Conservation (phyloP, 2,888 invertebrate genomes). For the Eupithecia abbreviata region DNA sequence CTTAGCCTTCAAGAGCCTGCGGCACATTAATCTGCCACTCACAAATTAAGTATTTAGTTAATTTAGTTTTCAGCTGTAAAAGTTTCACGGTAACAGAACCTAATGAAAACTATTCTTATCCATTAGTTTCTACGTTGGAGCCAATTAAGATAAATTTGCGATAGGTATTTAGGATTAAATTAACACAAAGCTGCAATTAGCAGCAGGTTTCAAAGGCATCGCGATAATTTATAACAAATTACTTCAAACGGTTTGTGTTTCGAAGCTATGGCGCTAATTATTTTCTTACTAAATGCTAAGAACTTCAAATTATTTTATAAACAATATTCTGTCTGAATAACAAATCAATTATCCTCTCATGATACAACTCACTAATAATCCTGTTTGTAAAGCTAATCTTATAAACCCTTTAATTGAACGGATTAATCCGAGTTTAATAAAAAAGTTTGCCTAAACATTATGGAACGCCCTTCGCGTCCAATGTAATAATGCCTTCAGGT, state of each 20-base stretch:
- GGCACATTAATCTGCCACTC: neutral
- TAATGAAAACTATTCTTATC: neutral
- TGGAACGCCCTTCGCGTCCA: too few relatives aligned
- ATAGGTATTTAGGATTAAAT: neutral
- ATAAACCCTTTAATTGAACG: neutral
- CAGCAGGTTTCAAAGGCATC: conserved; percentile 19
- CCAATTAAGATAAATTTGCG: neutral
- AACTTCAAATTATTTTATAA: neutral
- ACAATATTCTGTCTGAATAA: neutral
- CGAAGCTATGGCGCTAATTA: conserved; percentile 13
- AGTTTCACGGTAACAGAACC: neutral
- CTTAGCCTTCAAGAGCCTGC: neutral
- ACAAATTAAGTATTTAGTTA: neutral
- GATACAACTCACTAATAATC: neutral
- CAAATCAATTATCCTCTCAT: neutral
- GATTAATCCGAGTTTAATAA: neutral
- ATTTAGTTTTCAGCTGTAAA: neutral
- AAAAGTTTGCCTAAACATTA: neutral
- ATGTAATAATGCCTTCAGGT: too few relatives aligned
- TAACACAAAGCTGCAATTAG: conserved; percentile 21
- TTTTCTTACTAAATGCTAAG: conserved; percentile 8
- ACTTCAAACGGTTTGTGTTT: conserved; percentile 24
- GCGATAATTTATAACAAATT: conserved; percentile 20
- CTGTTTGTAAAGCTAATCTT: neutral
- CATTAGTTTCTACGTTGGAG: neutral